Percentiles rank a stretch among this genome's conserved stretches.
Conservation (phyloP, 2,888 invertebrate species). For the Ennomos erosarius region DNA sequence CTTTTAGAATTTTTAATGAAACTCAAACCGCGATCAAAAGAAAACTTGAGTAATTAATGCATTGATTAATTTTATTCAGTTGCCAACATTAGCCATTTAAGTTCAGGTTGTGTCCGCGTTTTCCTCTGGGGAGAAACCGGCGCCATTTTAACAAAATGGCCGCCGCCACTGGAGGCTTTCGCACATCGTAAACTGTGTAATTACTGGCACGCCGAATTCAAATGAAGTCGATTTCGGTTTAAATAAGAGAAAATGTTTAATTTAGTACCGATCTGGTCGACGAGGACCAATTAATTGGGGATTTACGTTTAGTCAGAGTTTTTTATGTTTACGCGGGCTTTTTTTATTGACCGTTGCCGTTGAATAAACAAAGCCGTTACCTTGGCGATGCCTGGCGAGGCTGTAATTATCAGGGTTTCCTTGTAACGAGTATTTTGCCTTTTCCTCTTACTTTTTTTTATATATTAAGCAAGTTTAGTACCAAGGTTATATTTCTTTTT, state of each 20-base stretch:
- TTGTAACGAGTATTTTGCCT: no score
- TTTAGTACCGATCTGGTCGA: conserved; percentile 72
- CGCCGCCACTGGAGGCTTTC: conserved; percentile 58
- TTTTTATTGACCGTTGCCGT: conserved; percentile 52
- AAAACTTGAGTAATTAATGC: conserved; percentile 67
- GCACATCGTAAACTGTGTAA: conserved; percentile 84
- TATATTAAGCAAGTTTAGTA: no score
- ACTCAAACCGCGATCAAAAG: conserved; percentile 21
- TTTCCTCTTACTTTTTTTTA: no score
- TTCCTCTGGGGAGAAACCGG: conserved; percentile 51
- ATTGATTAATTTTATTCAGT: conserved; percentile 74
- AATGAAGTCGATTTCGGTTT: conserved; percentile 83
- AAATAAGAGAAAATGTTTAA: conserved; percentile 85
- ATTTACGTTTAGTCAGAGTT: conserved; percentile 63
- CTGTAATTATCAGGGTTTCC: conserved; percentile 6
- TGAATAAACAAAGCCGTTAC: conserved; percentile 46
- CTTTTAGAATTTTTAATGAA: conserved; percentile 26
- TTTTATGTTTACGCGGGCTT: conserved; percentile 38
- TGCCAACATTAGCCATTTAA: conserved; percentile 70
- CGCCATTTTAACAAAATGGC: conserved; percentile 72
- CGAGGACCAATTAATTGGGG: conserved; percentile 79
- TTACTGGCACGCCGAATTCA: conserved; percentile 78
- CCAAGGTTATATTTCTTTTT: not conserved
- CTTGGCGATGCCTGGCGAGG: conserved; percentile 18
- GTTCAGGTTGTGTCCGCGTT: conserved; percentile 54